Percentiles rank a stretch among this genome's conserved stretches.
Evolutionary conservation across 2,113 vertebrate genomes (phyloP).

Genomic region (Paramormyrops kingsleyae): DNA sequence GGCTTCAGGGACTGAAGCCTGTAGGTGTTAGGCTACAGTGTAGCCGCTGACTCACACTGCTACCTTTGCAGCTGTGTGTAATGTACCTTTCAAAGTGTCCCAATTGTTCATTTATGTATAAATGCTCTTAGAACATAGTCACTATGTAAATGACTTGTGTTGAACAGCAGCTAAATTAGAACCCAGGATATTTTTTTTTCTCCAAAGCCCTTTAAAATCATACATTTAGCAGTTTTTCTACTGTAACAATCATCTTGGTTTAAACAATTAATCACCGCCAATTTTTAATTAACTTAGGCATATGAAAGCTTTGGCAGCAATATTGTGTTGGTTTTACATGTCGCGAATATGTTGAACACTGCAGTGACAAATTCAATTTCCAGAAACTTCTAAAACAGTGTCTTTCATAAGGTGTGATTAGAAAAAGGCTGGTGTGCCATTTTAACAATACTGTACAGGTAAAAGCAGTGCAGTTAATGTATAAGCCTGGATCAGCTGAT

Average conservation of each 20-base stretch:
- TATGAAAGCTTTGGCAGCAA: not conserved
- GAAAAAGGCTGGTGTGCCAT: not conserved
- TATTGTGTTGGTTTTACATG: not conserved
- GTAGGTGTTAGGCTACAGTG: not conserved
- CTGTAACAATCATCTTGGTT: not conserved
- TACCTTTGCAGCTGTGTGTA: not conserved
- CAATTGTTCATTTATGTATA: not conserved
- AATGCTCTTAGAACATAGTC: not conserved
- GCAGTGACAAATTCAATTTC: not conserved
- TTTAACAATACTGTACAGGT: not conserved
- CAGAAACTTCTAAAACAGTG: not conserved
- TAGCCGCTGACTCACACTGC: not conserved
- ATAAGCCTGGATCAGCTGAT: not conserved
- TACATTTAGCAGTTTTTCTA: not conserved
- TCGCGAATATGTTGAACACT: not conserved
- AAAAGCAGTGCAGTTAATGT: not conserved
- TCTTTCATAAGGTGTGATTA: not conserved
- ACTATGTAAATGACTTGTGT: not conserved
- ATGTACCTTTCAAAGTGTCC: not conserved
- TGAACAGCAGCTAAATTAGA: not conserved
- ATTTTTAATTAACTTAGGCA: not conserved
- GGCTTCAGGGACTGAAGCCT: not conserved
- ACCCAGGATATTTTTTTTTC: not conserved
- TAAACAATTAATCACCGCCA: not conserved
- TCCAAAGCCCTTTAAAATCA: not conserved